Percentiles rank a stretch among this genome's conserved stretches.
Evolutionary conservation across 2,888 invertebrate genomes (phyloP).

Genomic region (Cephus sareptanus): DNA sequence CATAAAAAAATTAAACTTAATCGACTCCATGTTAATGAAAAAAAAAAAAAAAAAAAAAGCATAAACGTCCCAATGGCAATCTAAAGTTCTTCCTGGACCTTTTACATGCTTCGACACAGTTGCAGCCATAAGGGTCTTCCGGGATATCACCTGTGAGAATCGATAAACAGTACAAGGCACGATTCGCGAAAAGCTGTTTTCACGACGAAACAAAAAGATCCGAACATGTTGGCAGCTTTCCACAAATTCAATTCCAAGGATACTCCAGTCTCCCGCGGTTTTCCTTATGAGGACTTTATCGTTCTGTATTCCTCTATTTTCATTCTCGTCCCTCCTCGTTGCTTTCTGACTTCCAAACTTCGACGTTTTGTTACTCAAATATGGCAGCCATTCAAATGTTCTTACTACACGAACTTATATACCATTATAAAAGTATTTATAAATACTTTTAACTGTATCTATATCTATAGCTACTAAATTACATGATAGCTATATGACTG

Average conservation of each 20-base stretch:
- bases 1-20: background rate
- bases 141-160: background rate
- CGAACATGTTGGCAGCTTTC: background rate
- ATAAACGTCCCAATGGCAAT: background rate
- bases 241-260: conserved; percentile 4
- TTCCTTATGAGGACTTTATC: background rate
- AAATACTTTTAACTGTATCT: background rate
- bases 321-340: background rate
- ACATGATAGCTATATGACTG: background rate
- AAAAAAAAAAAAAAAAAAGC: background rate
- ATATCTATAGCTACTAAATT: background rate
- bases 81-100: background rate
- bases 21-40: background rate
- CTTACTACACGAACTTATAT: background rate
- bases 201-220: background rate
- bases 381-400: background rate
- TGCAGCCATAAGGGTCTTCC: background rate
- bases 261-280: background rate
- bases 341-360: background rate
- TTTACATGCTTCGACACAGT: background rate
- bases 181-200: background rate
- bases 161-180: background rate
- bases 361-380: background rate
- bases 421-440: too few relatives aligned
- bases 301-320: background rate